Evolutionary conservation across 2,113 vertebrate genomes (phyloP).

Genomic region (Stictonetta naevosa): DNA sequence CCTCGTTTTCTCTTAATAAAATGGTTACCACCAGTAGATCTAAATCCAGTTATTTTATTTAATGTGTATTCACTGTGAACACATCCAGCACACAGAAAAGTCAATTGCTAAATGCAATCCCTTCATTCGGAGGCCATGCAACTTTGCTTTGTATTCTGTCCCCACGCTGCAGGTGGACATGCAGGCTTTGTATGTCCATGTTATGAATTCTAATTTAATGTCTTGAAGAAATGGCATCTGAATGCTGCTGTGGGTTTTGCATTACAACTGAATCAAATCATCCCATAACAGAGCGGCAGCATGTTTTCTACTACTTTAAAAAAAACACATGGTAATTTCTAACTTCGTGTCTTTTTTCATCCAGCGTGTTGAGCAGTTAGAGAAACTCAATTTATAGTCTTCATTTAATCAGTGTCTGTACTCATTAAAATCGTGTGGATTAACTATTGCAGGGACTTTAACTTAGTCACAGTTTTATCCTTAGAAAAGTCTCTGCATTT

Average conservation of each 20-base stretch:
- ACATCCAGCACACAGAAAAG: not conserved
- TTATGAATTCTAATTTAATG: not conserved
- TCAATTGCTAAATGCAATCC: not conserved
- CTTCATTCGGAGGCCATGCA: not conserved
- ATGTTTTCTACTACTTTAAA: not conserved
- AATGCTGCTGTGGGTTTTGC: not conserved
- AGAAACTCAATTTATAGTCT: not conserved
- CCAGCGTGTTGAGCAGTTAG: not conserved
- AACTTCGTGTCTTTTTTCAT: not conserved
- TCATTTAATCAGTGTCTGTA: not conserved
- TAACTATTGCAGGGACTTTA: not conserved
- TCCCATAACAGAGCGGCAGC: not conserved
- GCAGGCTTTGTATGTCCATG: not conserved
- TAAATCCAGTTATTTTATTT: not conserved
- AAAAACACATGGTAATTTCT: not conserved
- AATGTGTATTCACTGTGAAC: not conserved
- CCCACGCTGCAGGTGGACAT: not conserved
- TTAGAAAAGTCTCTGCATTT: not conserved
- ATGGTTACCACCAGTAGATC: rapidly evolving
- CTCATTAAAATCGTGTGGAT: not conserved
- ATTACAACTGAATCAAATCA: not conserved
- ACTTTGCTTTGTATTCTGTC: not conserved
- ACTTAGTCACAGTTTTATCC: not conserved
- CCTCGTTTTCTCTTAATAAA: not conserved
- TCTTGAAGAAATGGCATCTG: not conserved